Base-by-base conservation (phyloP, 2,797 vertebrate species). In the Todus mexicanus region DNA sequence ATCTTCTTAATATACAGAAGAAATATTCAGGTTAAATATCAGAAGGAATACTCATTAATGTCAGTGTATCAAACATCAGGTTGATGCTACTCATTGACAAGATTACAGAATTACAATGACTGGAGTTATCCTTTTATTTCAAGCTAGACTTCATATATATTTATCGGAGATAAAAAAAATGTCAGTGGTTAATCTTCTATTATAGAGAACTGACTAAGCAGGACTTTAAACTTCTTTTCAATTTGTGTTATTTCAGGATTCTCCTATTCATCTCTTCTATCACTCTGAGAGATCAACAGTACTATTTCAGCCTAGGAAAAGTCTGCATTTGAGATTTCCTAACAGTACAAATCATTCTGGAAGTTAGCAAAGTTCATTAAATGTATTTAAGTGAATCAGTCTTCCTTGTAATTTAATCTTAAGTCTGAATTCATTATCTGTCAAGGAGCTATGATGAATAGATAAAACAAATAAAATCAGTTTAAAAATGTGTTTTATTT, bases 61-160 rank as follows among this genome's bases (percentile, higher is more conserved):
- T 4, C 16, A 56, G 12, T 9, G 3, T 60, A 56, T 35, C 35
- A 57, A 89, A 45, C 2, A 26, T 48, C 26, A 61, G 10, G 25
- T 65, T 38, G 71, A n/a, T 26, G 4, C 6, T 54, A 71, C 10
- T 78, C 20, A n/a, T 10, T 33, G 18, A 3, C 22, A 75, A 86
- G 31, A 81, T 47, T 76, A 79, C 60, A 29, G n/a, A 57, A 56
- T 53, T 48, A 53, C 10, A 63, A 22, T 38, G 17, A 64, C 22
- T 79, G 19, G 12, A 73, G 71, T 84, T 64, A 74, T 15, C 18
- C 19, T 68, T 83, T 76, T 77, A 47, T 86, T 88, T 94, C n/a
- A 88, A 81, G 8, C 0, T 12, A 72, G n/a, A 51, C 12, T 42
- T 78, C 22, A 3, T 57, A 74, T 26, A 15, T 82, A 37, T 68